Percentiles rank a stretch among this genome's conserved stretches.
These are phyloP conservation scores for Rhabdomys pumilio DNA, from an alignment of 2,797 vertebrate species.

Conservation along the genomic window DNA sequence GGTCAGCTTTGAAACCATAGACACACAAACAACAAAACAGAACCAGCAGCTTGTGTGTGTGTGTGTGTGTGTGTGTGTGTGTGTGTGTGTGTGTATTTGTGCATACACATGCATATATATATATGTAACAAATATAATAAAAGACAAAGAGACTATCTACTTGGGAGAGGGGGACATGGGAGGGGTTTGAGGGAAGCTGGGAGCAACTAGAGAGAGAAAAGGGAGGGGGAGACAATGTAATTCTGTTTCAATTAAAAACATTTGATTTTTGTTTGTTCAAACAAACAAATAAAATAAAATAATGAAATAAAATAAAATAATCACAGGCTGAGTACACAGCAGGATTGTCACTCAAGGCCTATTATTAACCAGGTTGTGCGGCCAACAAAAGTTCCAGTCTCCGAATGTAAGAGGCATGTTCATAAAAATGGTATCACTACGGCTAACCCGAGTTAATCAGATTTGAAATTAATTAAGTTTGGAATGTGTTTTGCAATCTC, in stretches of 20 bases:
- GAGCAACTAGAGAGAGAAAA: background rate
- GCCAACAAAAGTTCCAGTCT: background rate
- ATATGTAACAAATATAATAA: background rate
- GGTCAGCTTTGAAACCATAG: background rate
- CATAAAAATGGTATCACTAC: background rate
- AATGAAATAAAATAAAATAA: too few relatives aligned
- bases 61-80: too few relatives aligned
- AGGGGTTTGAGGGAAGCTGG: background rate
- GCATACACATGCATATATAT: background rate
- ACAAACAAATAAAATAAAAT: too few relatives aligned
- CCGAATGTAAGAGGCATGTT: too few relatives aligned
- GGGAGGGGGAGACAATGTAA: background rate
- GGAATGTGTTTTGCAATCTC: background rate
- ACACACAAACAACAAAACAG: background rate
- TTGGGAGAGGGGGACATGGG: background rate
- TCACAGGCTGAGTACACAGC: background rate
- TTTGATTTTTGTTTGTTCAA: background rate
- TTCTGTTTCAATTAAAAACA: background rate
- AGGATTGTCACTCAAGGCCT: background rate
- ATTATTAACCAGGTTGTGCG: background rate
- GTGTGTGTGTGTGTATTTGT: background rate
- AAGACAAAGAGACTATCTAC: background rate
- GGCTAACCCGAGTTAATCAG: background rate
- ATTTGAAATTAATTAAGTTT: background rate
- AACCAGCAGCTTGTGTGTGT: background rate